Conservation (phyloP, 2,797 vertebrate genomes). For the Sciurus carolinensis region DNA sequence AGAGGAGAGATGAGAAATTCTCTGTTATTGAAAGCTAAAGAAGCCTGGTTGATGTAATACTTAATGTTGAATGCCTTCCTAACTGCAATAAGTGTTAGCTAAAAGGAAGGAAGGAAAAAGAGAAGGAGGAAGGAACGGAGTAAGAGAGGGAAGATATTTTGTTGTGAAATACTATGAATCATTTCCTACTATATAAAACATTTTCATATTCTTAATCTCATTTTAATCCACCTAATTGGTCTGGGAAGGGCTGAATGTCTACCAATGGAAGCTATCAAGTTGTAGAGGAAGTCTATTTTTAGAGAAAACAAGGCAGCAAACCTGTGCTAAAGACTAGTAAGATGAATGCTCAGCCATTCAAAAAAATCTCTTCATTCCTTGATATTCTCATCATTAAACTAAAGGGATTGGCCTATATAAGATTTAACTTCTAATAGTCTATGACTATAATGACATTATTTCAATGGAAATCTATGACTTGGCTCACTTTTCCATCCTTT, state of each 20-base stretch:
- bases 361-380: not conserved
- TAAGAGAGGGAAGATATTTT: not conserved
- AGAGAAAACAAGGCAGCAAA: not conserved
- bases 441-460: not conserved
- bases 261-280: not conserved
- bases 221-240: not conserved
- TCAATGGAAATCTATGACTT: not conserved
- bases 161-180: not conserved
- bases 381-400: not conserved
- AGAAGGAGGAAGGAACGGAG: too few species aligned
- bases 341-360: not conserved
- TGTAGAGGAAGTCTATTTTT: not conserved
- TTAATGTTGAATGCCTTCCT: not conserved
- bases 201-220: not conserved
- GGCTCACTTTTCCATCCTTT: not conserved
- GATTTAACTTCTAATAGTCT: not conserved
- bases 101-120: not conserved
- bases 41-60: not conserved
- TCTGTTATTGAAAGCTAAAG: not conserved
- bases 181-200: not conserved
- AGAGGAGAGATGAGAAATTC: not conserved
- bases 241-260: not conserved
- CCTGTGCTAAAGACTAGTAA: not conserved
- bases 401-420: not conserved
- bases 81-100: not conserved